Percentiles rank a stretch among this genome's conserved stretches.
These are phyloP conservation scores for Macrotrachela quadricornifera DNA, from an alignment of 1,140 invertebrate species.

Conservation along the genomic window DNA sequence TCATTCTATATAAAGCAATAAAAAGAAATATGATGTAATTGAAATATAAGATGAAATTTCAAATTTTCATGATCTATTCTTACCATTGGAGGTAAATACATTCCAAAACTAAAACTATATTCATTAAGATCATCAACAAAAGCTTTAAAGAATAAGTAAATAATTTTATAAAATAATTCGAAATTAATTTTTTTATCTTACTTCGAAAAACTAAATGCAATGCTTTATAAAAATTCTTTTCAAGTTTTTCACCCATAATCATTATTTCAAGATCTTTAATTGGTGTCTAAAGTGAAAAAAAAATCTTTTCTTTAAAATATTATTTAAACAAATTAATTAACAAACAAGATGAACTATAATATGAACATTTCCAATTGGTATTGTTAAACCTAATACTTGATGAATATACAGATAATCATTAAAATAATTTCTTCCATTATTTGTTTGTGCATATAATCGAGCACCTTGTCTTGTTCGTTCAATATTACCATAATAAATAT, in stretches of 20 bases:
- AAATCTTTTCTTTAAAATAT: background rate
- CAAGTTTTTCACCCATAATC: conserved; percentile 19
- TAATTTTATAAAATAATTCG: conserved; percentile 8
- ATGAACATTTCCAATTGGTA: conserved; percentile 19
- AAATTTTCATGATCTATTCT: too few species aligned
- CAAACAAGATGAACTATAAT: conserved; percentile 28
- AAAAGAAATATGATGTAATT: too few species aligned
- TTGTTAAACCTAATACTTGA: conserved; percentile 23
- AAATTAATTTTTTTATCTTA: too few species aligned
- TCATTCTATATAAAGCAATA: too few species aligned
- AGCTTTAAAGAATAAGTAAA: conserved; percentile 9
- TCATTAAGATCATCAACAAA: conserved; percentile 25
- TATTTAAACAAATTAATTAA: conserved; percentile 5
- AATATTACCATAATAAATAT: conserved; percentile 24
- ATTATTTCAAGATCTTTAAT: conserved; percentile 32
- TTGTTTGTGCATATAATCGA: background rate
- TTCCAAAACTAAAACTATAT: conserved; percentile 26
- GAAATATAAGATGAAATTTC: too few species aligned
- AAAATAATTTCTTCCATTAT: conserved; percentile 20
- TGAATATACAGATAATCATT: conserved; percentile 26
- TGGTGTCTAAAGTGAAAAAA: conserved; percentile 18
- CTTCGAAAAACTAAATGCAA: conserved; percentile 25
- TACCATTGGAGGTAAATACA: conserved; percentile 14
- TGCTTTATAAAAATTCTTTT: conserved; percentile 23
- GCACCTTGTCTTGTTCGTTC: background rate